Evolutionary conservation across 2,888 invertebrate genomes (phyloP), one percentile per base, ranked within the genome.

Genomic region (Adelognathus sp.): DNA sequence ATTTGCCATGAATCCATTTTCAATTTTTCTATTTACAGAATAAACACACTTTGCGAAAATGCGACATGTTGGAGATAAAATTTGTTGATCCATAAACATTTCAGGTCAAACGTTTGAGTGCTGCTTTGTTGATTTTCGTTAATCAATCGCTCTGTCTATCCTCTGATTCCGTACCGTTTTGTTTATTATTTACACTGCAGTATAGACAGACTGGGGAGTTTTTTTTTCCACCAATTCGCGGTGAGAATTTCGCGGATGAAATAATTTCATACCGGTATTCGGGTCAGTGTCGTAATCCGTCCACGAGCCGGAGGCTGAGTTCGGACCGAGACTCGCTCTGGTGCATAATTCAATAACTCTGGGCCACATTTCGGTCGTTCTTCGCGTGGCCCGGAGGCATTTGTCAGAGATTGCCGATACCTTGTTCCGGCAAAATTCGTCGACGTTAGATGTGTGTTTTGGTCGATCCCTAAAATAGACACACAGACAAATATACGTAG

Each of bases 261-360:
- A 33, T 54, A 31, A 67, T 71, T 60, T 46, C 36, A 11, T n/a
- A 24, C 11, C 21, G 36, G 60, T 60, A 71, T 71, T 71, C 60
- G 70, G 70, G 70, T 71, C 70, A 71, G 70, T 71, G 70, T 61
- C 61, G 70, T 71, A 46, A 50, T 60, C 33, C n/a, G 58, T 36
- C 11, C 33, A 18, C 58, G 36, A 21, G 16, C 24, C 21, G 16
- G 60, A 71, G 36, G 50, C 24, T 50, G 50, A 71, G 27, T 33
- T 6, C n/a, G 50, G 70, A 36, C 11, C 7, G 50, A 50, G 36
- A 18, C 36, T 27, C 60, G 16, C 21, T 24, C 31, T 36, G 58
- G 58, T 60, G 61, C 60, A 71, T 71, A 71, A 61, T 71, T 71
- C 70, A 71, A 71, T 71, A 60, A 21, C 36, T 39, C 54, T 11